phyloP scores from a whole-genome alignment of 1,140 invertebrate species.

The Drosophila subobscura region DNA sequence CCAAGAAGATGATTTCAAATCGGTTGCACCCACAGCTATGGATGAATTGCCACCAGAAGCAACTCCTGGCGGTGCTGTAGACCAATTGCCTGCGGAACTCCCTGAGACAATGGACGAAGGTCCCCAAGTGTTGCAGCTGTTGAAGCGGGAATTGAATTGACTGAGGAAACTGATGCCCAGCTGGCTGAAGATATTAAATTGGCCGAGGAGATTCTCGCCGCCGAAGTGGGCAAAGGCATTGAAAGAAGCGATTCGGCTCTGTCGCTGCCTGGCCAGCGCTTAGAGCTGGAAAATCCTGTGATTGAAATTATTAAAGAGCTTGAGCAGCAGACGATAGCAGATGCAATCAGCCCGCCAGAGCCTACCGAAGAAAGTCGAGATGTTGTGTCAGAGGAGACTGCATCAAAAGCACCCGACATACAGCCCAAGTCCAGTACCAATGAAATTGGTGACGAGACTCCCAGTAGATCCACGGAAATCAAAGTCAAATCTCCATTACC shows the following conservation, averaged over 20 bases:
- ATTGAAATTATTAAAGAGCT: constrained; percentile 38
- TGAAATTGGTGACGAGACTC: neutral
- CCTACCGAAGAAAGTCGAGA: too few relatives aligned
- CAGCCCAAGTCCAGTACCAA: neutral
- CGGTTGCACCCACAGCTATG: too few relatives aligned
- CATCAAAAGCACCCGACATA: neutral
- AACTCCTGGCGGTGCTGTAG: neutral
- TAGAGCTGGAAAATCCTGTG: constrained; percentile 16
- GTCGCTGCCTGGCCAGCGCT: neutral
- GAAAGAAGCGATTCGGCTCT: constrained; percentile 8
- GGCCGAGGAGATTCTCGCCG: constrained; percentile 40
- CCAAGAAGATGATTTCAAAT: too few relatives aligned
- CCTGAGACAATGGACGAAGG: constrained; percentile 1
- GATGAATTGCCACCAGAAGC: neutral
- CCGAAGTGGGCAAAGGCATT: constrained; percentile 30
- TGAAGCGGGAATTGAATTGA: neutral
- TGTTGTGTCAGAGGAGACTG: neutral
- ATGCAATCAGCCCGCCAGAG: neutral
- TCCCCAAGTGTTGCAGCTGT: neutral
- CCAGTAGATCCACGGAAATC: neutral
- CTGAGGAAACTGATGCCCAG: constrained; percentile 31
- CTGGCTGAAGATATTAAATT: constrained; percentile 40
- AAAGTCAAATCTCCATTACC: neutral
- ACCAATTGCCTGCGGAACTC: constrained; percentile 1
- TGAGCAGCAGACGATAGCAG: constrained; percentile 26